These are phyloP conservation scores for Oscheius sp. DNA, from an alignment of 2,888 invertebrate genomes.

Conservation along the genomic window DNA sequence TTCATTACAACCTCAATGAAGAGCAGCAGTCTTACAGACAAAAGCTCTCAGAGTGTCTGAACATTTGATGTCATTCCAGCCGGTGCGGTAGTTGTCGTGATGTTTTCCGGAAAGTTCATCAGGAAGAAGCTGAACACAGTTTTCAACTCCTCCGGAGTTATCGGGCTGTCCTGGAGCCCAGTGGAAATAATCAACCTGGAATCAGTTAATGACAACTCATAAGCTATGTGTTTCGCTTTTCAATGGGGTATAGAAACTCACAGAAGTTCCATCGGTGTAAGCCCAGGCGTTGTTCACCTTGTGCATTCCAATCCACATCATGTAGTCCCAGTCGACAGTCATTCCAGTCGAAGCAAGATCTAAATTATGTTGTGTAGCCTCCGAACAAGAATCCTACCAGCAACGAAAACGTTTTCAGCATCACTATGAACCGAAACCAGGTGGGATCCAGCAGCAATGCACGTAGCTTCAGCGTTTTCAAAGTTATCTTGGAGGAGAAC, in stretches of 20 bases:
- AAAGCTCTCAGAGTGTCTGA: conserved; percentile 27
- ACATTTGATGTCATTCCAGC: conserved; percentile 33
- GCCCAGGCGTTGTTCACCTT: conserved; percentile 31
- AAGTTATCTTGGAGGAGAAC: conserved; percentile 23
- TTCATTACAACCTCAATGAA: conserved; percentile 5
- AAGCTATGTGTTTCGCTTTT: background rate
- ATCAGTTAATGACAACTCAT: background rate
- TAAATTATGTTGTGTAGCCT: background rate
- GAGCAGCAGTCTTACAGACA: conserved; percentile 30
- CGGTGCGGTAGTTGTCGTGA: conserved; percentile 23
- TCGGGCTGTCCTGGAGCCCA: conserved; percentile 33
- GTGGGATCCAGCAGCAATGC: conserved; percentile 24
- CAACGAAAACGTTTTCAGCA: conserved; percentile 31
- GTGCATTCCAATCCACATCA: conserved; percentile 38
- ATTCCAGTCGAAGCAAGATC: conserved; percentile 32
- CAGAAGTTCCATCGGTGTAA: conserved; percentile 23
- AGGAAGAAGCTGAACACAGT: conserved; percentile 26
- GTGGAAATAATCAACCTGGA: conserved; percentile 28
- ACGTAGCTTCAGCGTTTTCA: conserved; percentile 31
- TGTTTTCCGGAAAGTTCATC: conserved; percentile 28
- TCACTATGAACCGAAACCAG: conserved; percentile 35
- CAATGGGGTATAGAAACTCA: background rate
- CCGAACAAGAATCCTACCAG: background rate
- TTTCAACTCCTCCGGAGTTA: conserved; percentile 28
- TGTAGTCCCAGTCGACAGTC: conserved; percentile 27